Conservation (phyloP, 2,888 invertebrate genomes). For the Lysandra coridon region DNA sequence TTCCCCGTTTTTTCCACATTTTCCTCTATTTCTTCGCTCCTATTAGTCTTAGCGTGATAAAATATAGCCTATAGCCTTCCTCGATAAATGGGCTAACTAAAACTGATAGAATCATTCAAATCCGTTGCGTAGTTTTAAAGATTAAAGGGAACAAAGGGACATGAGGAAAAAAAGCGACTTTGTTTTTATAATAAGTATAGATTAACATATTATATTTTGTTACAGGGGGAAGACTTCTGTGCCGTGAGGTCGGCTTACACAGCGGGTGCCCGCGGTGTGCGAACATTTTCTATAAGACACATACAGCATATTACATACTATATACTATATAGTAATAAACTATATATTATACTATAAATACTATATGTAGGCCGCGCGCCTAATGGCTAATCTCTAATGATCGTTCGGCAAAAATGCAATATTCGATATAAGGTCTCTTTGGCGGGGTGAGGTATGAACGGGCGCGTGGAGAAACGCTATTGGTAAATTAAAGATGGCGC, state of each 20-base stretch:
- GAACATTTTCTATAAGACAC: slow-evolving; percentile 56
- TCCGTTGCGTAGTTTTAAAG: too few species aligned
- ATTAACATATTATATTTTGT: slow-evolving; percentile 48
- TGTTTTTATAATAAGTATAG: too few species aligned
- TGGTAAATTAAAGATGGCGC: neutral
- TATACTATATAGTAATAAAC: neutral
- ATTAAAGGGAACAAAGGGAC: too few species aligned
- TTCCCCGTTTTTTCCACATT: too few species aligned
- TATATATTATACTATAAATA: neutral
- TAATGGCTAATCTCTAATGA: too few species aligned
- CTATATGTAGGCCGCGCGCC: neutral
- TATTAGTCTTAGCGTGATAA: too few species aligned
- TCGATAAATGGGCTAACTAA: too few species aligned
- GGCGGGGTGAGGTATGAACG: neutral
- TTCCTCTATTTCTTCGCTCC: too few species aligned
- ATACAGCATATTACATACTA: neutral
- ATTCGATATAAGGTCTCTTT: neutral
- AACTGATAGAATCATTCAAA: too few species aligned
- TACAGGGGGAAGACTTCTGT: slow-evolving; percentile 70
- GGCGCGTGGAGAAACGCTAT: neutral
- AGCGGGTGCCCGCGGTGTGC: slow-evolving; percentile 52
- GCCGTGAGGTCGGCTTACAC: slow-evolving; percentile 65
- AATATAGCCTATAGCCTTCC: too few species aligned
- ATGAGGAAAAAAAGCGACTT: too few species aligned
- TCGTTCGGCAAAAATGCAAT: too few species aligned